These are phyloP conservation scores for Cavia aperea DNA, from an alignment of 2,113 vertebrate genomes.

Conservation along the genomic window DNA sequence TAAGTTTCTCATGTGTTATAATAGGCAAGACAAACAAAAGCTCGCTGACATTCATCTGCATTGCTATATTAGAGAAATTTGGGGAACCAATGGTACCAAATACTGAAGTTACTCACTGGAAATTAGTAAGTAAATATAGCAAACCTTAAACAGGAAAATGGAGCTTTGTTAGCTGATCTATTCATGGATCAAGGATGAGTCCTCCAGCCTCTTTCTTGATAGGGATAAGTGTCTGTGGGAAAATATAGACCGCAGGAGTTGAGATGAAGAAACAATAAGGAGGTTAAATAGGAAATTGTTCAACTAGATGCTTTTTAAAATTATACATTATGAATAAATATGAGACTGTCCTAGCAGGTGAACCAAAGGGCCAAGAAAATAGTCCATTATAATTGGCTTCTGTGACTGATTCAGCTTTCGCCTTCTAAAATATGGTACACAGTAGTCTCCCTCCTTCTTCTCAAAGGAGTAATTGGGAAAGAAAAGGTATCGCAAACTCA, in stretches of 20 bases:
- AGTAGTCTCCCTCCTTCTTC: too few species aligned
- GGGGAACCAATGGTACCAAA: not conserved
- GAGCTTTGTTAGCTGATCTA: not conserved
- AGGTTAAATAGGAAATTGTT: constrained; percentile 65
- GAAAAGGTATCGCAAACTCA: not conserved
- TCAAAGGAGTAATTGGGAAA: not conserved
- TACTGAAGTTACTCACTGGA: constrained; percentile 4
- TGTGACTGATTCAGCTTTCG: not conserved
- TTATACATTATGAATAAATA: constrained; percentile 58
- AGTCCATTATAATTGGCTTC: not conserved
- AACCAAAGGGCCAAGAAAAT: constrained; percentile 51
- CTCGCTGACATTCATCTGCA: not conserved
- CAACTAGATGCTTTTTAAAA: constrained; percentile 63
- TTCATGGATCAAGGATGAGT: not conserved
- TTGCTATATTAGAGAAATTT: constrained; percentile 31
- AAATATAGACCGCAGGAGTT: constrained; percentile 40
- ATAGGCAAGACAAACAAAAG: not conserved
- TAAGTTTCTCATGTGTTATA: not conserved
- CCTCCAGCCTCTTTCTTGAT: not conserved
- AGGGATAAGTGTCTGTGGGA: not conserved
- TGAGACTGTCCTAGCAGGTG: constrained; percentile 61
- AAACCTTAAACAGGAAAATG: not conserved
- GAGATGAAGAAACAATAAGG: constrained; percentile 67
- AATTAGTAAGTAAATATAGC: not conserved
- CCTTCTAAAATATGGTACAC: not conserved